A percentile compares a stretch with the other conserved stretches of the same genome.
Evolutionary conservation across 2,113 vertebrate genomes (phyloP).

Genomic region (Oreotrochilus melanogaster): DNA sequence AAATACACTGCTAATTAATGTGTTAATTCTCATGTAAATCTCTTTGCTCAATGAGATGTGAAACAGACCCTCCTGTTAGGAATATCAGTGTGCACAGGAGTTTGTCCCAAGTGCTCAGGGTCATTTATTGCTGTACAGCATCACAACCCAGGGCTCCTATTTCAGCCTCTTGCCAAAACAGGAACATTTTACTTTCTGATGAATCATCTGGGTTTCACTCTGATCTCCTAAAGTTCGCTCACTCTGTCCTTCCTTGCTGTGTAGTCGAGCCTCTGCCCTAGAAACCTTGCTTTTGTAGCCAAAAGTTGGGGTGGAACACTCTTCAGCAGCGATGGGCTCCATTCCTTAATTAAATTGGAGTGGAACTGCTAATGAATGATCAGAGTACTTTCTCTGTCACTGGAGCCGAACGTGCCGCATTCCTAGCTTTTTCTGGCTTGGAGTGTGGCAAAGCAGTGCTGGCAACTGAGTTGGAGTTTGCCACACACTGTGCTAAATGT

Average conservation of each 20-base stretch:
- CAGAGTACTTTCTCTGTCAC: not conserved
- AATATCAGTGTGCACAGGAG: not conserved
- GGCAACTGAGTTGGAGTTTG: not conserved
- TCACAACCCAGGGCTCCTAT: not conserved
- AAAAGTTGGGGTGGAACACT: not conserved
- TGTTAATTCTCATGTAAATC: conserved; percentile 38
- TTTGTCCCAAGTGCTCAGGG: not conserved
- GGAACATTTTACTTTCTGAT: conserved; percentile 56
- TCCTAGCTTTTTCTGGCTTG: not conserved
- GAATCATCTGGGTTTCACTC: conserved; percentile 48
- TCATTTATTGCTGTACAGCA: conserved; percentile 24
- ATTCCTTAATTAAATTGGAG: not conserved
- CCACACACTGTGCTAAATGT: not conserved
- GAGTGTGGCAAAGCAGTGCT: not conserved
- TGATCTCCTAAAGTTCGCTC: not conserved
- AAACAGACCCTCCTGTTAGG: not conserved
- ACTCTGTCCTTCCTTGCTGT: not conserved
- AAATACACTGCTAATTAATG: conserved; percentile 16
- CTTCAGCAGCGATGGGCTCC: not conserved
- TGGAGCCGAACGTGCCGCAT: not conserved
- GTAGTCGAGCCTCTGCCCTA: not conserved
- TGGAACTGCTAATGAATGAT: not conserved
- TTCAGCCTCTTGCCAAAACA: conserved; percentile 47
- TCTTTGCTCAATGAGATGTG: conserved; percentile 26
- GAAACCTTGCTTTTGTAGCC: not conserved